A percentile compares a stretch with the other conserved stretches of the same genome.
phyloP scores from a whole-genome alignment of 2,797 vertebrate genomes.

The Smutsia gigantea region DNA sequence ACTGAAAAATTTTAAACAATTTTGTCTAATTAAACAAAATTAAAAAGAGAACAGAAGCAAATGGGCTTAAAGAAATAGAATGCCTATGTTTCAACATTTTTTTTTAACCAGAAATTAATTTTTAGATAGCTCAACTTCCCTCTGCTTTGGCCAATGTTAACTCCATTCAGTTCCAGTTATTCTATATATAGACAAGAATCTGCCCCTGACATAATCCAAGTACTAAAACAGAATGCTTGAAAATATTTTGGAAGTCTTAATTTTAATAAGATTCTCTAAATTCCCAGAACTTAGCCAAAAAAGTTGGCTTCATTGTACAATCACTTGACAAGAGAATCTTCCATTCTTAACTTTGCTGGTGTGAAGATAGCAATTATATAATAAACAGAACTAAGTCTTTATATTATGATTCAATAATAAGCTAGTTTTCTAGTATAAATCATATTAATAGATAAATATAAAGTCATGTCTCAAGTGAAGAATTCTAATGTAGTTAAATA shows the following conservation, averaged over 20 bases:
- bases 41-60: constrained; percentile 45
- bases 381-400: background rate
- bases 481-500: background rate
- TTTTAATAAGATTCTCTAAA: background rate
- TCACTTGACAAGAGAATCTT: background rate
- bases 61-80: background rate
- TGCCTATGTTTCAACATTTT: background rate
- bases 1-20: background rate
- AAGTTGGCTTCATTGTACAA: background rate
- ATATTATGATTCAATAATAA: background rate
- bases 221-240: constrained; percentile 8
- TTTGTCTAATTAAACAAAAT: constrained; percentile 39
- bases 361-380: background rate
- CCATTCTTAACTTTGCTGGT: background rate
- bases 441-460: background rate
- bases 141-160: background rate
- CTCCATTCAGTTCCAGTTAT: background rate
- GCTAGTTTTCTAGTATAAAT: background rate
- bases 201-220: background rate
- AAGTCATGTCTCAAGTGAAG: background rate
- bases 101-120: background rate
- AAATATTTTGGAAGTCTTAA: constrained; percentile 29
- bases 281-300: background rate
- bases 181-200: constrained; percentile 1
- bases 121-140: background rate